Base-by-base conservation (phyloP, 1,140 invertebrate genomes). In the Micrasema longulum region DNA sequence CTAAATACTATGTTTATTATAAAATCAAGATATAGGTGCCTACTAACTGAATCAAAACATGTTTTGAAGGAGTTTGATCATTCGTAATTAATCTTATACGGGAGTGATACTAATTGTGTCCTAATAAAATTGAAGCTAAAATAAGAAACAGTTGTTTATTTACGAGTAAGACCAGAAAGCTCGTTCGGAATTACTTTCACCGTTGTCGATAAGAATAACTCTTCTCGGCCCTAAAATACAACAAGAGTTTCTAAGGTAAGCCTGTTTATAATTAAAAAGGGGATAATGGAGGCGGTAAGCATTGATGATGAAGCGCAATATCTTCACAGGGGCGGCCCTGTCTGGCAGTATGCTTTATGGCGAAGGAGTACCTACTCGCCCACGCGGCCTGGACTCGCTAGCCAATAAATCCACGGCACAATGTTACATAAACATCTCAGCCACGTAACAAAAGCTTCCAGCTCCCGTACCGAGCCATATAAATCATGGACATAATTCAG, bases 371-470 rank as follows among this genome's bases (percentile, higher is more conserved):
- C 36, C n/a, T n/a, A 45, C 16, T 43, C 57, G 41, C 57, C 57
- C 57, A 63, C 57, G 57, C 57, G 57, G 5, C 18, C 57, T 18
- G 57, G 20, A 36, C 26, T 38, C 57, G 20, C 36, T 43, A 43
- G 11, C 36, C 18, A 62, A 62, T 62, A 62, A 62, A 62, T 62
- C 57, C 20, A 43, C 36, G 22, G 14, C 16, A 41, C 57, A 43
- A 43, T 43, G 57, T 62, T 62, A 62, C 57, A 63, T 63, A 63
- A 63, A 63, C 57, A 63, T 63, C 57, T 63, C 57, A 63, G 57
- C 57, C 57, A 63, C 36, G 57, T 41, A 63, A 63, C 57, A 63
- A 63, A 63, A 63, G 57, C 57, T 45, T 31, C 36, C 18, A 23
- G 57, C 57, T 63, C 57, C 57, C 57, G 57, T 43, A 45, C 36